These are phyloP conservation scores for Platyscapa corneri DNA, from an alignment of 1,140 invertebrate genomes.

Conservation along the genomic window DNA sequence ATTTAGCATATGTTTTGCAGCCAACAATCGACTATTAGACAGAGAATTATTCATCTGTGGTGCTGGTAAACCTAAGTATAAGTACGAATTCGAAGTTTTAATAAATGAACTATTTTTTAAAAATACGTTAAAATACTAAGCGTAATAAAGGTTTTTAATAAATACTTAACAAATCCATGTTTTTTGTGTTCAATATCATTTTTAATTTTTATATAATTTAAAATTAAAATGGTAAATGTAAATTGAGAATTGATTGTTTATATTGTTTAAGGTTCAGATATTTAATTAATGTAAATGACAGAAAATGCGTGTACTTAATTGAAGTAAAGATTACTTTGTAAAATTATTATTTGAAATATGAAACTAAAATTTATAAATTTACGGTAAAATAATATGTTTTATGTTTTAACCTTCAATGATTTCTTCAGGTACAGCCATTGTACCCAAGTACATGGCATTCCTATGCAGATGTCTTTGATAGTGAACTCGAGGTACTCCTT, in stretches of 20 bases:
- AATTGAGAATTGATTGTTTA: too few relatives aligned
- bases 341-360: too few relatives aligned
- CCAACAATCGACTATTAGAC: constrained; percentile 68
- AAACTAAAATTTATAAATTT: not conserved
- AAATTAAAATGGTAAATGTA: too few relatives aligned
- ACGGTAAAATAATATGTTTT: not conserved
- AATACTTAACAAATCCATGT: too few relatives aligned
- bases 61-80: constrained; percentile 63
- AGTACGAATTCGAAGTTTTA: not conserved
- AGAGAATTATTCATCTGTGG: constrained; percentile 69
- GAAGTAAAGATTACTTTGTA: too few relatives aligned
- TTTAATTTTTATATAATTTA: too few relatives aligned
- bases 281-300: too few relatives aligned
- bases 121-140: too few relatives aligned
- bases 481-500: constrained; percentile 54
- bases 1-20: constrained; percentile 71
- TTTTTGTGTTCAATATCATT: too few relatives aligned
- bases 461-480: constrained; percentile 65
- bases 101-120: not conserved
- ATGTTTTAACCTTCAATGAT: constrained; percentile 75
- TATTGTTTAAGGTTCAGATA: not conserved
- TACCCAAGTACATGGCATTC: constrained; percentile 79
- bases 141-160: too few relatives aligned
- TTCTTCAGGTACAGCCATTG: constrained; percentile 78
- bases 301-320: too few relatives aligned